A percentile compares a stretch with the other conserved stretches of the same genome.
Conservation (phyloP, 2,113 vertebrate genomes). For the Ornithorhynchus anatinus region DNA sequence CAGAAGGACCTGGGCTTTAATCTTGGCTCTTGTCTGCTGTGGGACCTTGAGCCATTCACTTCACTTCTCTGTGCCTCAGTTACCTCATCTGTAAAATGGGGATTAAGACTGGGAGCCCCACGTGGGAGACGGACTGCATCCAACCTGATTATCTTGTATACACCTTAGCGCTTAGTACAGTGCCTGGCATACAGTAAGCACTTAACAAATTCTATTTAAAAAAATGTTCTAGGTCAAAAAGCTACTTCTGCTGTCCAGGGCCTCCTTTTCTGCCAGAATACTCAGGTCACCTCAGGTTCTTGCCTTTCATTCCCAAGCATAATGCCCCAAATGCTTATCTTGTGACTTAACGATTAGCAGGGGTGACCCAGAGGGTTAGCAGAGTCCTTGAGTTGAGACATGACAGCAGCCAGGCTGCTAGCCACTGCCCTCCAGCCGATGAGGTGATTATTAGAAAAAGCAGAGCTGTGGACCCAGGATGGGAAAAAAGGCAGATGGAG, state of each 20-base stretch:
- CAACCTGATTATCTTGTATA: too few species aligned
- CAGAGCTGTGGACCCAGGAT: neutral
- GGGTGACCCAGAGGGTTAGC: conserved; percentile 25
- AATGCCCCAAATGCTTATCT: neutral
- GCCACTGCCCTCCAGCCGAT: conserved; percentile 7
- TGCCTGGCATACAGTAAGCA: too few species aligned
- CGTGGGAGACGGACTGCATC: too few species aligned
- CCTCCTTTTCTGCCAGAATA: fast-evolving
- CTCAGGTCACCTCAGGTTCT: neutral
- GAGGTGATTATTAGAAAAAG: conserved; percentile 25
- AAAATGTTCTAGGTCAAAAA: too few species aligned
- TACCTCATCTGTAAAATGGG: too few species aligned
- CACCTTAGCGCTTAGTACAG: too few species aligned
- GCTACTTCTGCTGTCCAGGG: neutral
- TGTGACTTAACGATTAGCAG: conserved; percentile 45
- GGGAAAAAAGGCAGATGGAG: neutral
- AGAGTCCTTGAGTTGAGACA: conserved; percentile 57
- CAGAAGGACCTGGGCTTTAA: too few species aligned
- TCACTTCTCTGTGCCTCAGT: too few species aligned
- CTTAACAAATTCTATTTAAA: too few species aligned
- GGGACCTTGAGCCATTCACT: too few species aligned
- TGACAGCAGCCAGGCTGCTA: conserved; percentile 54
- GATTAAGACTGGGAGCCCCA: too few species aligned
- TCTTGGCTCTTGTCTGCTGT: too few species aligned
- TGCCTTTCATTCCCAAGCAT: neutral